Percentiles rank a stretch among this genome's conserved stretches.
Conservation (phyloP, 2,888 invertebrate species). For the Sinelater perroti region DNA sequence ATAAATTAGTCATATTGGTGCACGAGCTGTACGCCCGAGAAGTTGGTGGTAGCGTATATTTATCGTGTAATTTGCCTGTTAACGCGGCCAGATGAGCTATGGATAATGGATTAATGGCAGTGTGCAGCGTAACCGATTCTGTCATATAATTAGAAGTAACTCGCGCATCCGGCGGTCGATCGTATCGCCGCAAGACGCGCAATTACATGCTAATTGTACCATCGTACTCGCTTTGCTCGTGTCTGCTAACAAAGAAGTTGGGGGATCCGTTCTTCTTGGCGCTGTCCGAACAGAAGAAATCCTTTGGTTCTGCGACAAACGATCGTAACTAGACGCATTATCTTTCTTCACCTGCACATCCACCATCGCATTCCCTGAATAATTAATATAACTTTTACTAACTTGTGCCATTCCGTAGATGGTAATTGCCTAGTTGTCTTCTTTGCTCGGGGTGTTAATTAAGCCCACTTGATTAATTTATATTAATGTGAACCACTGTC, state of each 20-base stretch:
- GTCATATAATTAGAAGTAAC: constrained; percentile 44
- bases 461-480: constrained; percentile 32
- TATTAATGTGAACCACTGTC: constrained; percentile 15
- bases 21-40: constrained; percentile 8
- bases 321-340: neutral
- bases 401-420: too few species aligned
- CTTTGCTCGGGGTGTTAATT: constrained; percentile 28
- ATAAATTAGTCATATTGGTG: constrained; percentile 1
- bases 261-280: neutral
- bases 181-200: constrained; percentile 38
- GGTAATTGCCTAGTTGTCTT: constrained; percentile 28
- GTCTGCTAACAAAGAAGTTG: constrained; percentile 1
- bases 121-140: constrained; percentile 41
- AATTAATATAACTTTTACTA: constrained; percentile 14
- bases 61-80: constrained; percentile 36
- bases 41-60: constrained; percentile 18
- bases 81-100: constrained; percentile 38
- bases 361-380: neutral
- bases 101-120: constrained; percentile 38
- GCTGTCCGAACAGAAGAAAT: constrained; percentile 3
- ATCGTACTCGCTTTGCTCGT: constrained; percentile 21
- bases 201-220: constrained; percentile 38
- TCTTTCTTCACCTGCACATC: constrained; percentile 3
- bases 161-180: constrained; percentile 41
- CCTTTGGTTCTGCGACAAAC: neutral